Evolutionary conservation across 1,140 invertebrate genomes (phyloP).

Genomic region (Dendrolimus kikuchii): DNA sequence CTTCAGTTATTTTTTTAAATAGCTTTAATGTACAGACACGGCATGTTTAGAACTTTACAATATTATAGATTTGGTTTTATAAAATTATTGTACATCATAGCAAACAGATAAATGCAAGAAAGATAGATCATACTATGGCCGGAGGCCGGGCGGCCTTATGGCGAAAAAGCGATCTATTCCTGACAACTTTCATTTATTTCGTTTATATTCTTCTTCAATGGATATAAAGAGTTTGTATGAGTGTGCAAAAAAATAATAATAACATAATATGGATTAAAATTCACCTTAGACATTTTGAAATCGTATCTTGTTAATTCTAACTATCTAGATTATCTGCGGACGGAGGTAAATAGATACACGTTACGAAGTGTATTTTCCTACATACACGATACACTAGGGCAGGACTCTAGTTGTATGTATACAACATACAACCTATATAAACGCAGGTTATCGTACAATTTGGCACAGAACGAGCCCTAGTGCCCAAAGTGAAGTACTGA

Average conservation of each 20-base stretch:
- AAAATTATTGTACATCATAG: no score
- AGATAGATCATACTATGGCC: no score
- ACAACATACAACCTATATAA: constrained; percentile 54
- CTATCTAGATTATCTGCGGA: constrained; percentile 41
- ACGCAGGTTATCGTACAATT: constrained; percentile 56
- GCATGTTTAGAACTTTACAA: no score
- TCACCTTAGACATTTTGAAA: constrained; percentile 20
- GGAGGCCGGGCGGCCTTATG: no score
- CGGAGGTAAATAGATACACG: constrained; percentile 48
- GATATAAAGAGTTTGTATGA: no score
- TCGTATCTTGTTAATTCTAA: constrained; percentile 7
- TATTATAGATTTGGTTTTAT: no score
- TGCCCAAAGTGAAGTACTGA: constrained; percentile 43
- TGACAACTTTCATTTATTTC: no score
- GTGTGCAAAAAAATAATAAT: not conserved
- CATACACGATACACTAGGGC: constrained; percentile 32
- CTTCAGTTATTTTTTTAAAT: no score
- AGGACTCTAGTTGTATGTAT: constrained; percentile 43
- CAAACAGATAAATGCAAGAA: no score
- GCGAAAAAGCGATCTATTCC: no score
- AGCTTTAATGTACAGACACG: no score
- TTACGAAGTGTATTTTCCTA: constrained; percentile 34
- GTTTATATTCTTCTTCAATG: no score
- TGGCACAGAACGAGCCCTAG: constrained; percentile 58
- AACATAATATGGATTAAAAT: not conserved